These are phyloP conservation scores for Sarcophaga caerulescens DNA, from an alignment of 2,888 invertebrate genomes.

Conservation along the genomic window DNA sequence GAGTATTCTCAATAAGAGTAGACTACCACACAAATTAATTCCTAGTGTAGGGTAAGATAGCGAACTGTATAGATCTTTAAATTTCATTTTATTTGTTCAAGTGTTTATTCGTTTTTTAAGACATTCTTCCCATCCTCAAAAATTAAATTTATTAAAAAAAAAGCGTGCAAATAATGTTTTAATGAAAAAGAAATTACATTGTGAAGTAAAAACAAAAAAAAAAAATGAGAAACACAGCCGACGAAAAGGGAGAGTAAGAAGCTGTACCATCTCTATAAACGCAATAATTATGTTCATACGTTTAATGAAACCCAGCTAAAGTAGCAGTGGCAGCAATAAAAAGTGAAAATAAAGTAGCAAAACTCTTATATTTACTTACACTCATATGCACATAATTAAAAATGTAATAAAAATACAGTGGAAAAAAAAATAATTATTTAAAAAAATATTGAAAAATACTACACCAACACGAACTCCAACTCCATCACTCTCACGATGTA, in stretches of 20 bases:
- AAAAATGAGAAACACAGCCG: not conserved
- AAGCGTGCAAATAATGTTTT: slow-evolving; percentile 51
- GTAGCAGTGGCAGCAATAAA: not conserved
- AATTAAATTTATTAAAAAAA: slow-evolving; percentile 57
- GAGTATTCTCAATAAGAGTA: no score
- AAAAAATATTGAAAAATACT: not conserved
- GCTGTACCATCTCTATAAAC: not conserved
- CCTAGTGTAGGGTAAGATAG: not conserved
- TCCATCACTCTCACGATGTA: slow-evolving; percentile 14
- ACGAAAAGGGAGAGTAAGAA: not conserved
- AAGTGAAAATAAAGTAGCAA: not conserved
- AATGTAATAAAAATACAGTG: slow-evolving; percentile 25
- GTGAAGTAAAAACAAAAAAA: slow-evolving; percentile 2
- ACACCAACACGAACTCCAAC: slow-evolving; percentile 12
- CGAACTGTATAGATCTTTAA: not conserved
- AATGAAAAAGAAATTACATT: slow-evolving; percentile 24
- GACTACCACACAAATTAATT: not conserved
- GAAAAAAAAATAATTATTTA: not conserved
- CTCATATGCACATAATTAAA: slow-evolving; percentile 45
- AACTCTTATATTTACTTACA: not conserved
- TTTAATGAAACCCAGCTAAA: not conserved
- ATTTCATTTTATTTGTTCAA: not conserved
- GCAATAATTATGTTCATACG: not conserved
- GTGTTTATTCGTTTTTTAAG: not conserved
- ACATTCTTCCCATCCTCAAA: not conserved